Base-by-base conservation (phyloP, 2,888 invertebrate species). In the Branchinecta sandiegonensis region DNA sequence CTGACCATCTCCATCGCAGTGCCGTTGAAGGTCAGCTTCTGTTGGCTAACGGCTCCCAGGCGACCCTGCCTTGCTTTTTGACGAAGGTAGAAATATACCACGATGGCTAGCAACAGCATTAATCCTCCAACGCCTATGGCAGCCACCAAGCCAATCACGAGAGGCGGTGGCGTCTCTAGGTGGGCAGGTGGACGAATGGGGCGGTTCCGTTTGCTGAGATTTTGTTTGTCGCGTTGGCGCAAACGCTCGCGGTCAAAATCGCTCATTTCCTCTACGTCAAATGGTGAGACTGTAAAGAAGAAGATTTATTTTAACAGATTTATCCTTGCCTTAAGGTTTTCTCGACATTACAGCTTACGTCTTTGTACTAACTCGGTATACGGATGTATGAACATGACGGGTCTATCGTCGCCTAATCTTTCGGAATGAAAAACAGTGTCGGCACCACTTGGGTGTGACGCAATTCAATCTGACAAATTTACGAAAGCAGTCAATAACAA, bases 21-120 rank as follows among this genome's bases (percentile, higher is more conserved):
- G 70, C 89, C 88, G 75, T 89, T 89, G 37, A 90, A 77, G 0
- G 89, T 87, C 79, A 86, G 78, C 75, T 86, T 86, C 73, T 86
- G 86, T 63, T 83, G 82, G 72, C 85, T 84, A 8, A 83, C 80
- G 47, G 83, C 77, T 63, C 65, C 82, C 11, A 72, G 71, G 47
- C 48, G 65, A 37, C 63, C 67, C 14, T 67, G 67, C 47, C 73
- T 71, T n/a, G 73, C 73, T 64, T 73, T 71, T 48, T 74, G 70
- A 67, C 80, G 81, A 46, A 88, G 76, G 66, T 85, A 80, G 66
- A 86, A 83, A 71, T 87, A 86, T 69, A 81, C 80, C 64, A 83
- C 82, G 71, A 85, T 80, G 69, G 85, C 83, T 66, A 81, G 83
- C 12, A 86, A 75, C 6, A 92, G 78, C 14, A 90, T 78, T 47